Evolutionary conservation across 2,113 vertebrate genomes (phyloP), one percentile per base, ranked within the genome.

Genomic region (Pteronura brasiliensis): DNA sequence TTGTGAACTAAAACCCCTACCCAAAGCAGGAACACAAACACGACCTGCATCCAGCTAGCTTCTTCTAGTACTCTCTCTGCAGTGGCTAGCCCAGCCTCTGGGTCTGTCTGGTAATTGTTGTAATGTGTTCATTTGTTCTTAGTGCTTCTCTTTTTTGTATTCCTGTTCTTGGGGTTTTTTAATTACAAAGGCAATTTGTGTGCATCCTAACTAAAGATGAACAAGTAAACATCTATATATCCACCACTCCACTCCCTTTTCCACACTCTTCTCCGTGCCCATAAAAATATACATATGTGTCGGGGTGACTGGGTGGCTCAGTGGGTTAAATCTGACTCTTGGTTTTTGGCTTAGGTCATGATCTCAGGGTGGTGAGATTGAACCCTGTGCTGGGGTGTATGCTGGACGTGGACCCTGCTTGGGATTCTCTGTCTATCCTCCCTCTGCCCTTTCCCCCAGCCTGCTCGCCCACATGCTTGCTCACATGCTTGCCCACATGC

Each of bases 121-220:
- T 17, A 20, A 55, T 44, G 42, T 79, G 77, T 90, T 94, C 55
- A 74, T 88, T 44, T 3, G 2, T 95, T 49, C 44, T 83, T 83
- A 59, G 39, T 85, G 57, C 7, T 82, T 92, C 34, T 82, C 47
- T 34, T 65, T 65, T 85, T 71, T 76, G 18, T 17, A 88, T 90
- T 71, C 29, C 15, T 6, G 77, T 88, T 96, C 84, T 88, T 92
- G 91, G 23, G 17, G 0, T 31, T 12, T 31, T 52, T 52, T 12
- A 7, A 94, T 87, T 96, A 81, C 5, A 36, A 59, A 94, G 92
- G 15, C 27, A 93, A 67, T 82, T 79, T 95, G 39, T 85, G 27
- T 77, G 7, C 42, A 91, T 96, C 83, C 47, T 95, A 83, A 89
- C 52, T 83, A 65, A 96, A 95, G 63, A 84, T 95, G n/a, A 96